Percentiles rank a stretch among this genome's conserved stretches.
These are phyloP conservation scores for Arvicanthis niloticus DNA, from an alignment of 2,113 vertebrate species.

Conservation along the genomic window DNA sequence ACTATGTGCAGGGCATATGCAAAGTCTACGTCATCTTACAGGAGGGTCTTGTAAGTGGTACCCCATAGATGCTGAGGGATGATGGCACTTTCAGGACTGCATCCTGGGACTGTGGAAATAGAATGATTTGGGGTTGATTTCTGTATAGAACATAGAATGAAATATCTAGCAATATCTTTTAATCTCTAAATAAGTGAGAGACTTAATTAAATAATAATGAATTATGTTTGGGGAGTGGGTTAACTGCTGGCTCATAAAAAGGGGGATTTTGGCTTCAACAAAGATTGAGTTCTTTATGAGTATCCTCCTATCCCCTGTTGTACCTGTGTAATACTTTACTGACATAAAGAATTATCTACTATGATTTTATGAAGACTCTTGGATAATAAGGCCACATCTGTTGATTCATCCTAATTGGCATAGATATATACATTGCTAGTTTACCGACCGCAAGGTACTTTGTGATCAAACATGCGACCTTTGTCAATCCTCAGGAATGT, in stretches of 20 bases:
- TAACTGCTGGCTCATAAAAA: not conserved
- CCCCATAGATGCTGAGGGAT: not conserved
- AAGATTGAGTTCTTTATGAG: not conserved
- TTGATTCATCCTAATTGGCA: not conserved
- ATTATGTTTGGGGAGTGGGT: not conserved
- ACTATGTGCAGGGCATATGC: not conserved
- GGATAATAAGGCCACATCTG: not conserved
- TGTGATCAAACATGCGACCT: not conserved
- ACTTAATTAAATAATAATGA: not conserved
- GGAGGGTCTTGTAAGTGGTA: not conserved
- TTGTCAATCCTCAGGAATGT: not conserved
- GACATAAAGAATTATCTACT: not conserved
- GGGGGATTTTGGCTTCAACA: not conserved
- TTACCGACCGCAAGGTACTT: not conserved
- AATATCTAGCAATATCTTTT: constrained; percentile 1
- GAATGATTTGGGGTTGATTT: not conserved
- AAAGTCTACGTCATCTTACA: not conserved
- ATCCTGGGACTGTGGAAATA: not conserved
- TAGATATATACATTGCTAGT: too few relatives aligned
- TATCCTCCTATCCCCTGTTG: not conserved
- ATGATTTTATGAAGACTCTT: constrained; percentile 26
- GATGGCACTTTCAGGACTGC: not conserved
- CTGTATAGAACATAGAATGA: not conserved
- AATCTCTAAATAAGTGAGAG: not conserved
- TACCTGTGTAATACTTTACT: not conserved